Evolutionary conservation across 2,888 invertebrate species (phyloP).

Genomic region (Drosophila imparisetae): DNA sequence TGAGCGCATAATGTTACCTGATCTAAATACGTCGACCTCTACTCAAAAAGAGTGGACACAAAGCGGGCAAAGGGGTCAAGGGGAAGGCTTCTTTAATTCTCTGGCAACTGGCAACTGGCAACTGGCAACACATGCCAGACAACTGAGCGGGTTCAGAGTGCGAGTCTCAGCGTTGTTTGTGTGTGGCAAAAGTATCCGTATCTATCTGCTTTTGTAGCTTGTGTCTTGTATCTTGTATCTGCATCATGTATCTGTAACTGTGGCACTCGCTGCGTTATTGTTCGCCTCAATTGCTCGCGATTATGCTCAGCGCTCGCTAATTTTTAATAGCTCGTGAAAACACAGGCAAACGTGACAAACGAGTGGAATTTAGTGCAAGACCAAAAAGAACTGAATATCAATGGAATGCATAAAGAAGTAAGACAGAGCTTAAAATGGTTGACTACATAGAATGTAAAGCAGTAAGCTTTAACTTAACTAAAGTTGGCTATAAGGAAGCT

Average conservation of each 20-base stretch:
- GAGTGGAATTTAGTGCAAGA: conserved; percentile 28
- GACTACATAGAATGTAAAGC: neutral
- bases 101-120: conserved; percentile 20
- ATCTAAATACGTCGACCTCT: conserved; percentile 66
- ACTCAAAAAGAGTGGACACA: conserved; percentile 8
- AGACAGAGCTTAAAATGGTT: neutral
- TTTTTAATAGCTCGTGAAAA: conserved; percentile 73
- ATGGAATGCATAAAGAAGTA: neutral
- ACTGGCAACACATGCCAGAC: conserved; percentile 43
- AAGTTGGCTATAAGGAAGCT: neutral
- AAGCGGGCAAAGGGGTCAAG: neutral
- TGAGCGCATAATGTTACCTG: conserved; percentile 63
- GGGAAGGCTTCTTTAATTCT: neutral
- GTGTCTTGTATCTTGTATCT: conserved; percentile 25
- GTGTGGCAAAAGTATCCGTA: conserved; percentile 52
- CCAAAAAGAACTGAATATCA: conserved; percentile 3
- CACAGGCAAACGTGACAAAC: conserved; percentile 61
- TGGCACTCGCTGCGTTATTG: conserved; percentile 37
- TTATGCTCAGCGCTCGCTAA: conserved; percentile 51
- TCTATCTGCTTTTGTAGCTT: neutral
- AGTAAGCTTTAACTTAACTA: neutral
- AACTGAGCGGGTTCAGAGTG: conserved; percentile 19
- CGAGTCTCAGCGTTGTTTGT: conserved; percentile 30
- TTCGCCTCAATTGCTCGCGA: conserved; percentile 60
- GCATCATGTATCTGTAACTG: conserved; percentile 30